Evolutionary conservation across 2,113 vertebrate species (phyloP), one percentile per base, ranked within the genome.

Genomic region (Onychorhynchus coronatus): DNA sequence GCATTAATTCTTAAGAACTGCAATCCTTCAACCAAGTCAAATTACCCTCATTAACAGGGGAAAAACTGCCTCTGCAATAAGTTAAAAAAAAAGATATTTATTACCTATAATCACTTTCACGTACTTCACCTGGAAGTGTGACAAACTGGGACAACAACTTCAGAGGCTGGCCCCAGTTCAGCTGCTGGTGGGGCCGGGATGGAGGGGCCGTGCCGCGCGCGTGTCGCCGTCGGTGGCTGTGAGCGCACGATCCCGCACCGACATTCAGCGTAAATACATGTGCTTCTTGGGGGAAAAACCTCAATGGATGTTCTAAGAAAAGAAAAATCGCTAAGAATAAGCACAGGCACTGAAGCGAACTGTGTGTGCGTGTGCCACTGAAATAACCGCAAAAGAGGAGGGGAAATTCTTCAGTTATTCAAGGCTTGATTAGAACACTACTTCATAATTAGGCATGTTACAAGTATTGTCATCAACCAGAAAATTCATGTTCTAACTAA

Each of bases 11-110:
- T 98, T 98, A 98, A 99, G 98, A 99, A 99, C 98, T 98, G 98
- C 98, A 99, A 99, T 99, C 99, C 98, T 99, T 99, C 99, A 99
- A 99, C 98, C 99, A 99, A 99, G 99, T 99, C 99, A 99, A 99
- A 99, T 99, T 99, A 99, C 99, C 98, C 99, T 99, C 99, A 99
- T 99, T 99, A 99, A 99, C 98, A 98, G 98, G 98, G 98, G 99
- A 98, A 99, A 99, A 99, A 99, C 99, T 99, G 99, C 99, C 99
- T 99, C 98, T 98, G 99, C 99, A 99, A 99, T 99, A 99, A 99
- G 99, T 98, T 99, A 77, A 95, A 98, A 91, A 91, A 85, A 98
- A 97, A 97, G 97, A 96, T 99, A 99, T 99, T 99, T 99, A 99
- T 99, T 99, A 99, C 98, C 98, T 99, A 99, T 99, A 99, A 99